phyloP scores from a whole-genome alignment of 2,797 vertebrate genomes.

The Phaenicophaeus curvirostris region DNA sequence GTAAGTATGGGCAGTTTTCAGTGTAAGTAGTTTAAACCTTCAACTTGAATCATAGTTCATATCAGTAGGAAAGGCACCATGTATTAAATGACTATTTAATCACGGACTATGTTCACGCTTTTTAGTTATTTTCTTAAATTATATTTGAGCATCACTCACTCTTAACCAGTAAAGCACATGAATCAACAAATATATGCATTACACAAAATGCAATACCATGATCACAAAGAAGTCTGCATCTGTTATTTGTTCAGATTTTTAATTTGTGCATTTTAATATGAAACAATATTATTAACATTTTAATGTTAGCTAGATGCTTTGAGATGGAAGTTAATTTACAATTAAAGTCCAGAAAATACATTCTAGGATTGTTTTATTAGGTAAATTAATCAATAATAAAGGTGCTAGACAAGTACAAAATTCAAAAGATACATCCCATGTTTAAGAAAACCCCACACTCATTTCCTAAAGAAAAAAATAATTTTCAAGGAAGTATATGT shows the following conservation, averaged over 20 bases:
- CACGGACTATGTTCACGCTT: not conserved
- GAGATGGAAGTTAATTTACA: not conserved
- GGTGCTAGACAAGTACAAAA: not conserved
- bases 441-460: accelerated
- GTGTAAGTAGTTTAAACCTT: not conserved
- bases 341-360: not conserved
- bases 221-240: not conserved
- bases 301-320: not conserved
- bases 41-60: not conserved
- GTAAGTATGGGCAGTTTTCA: not conserved
- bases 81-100: not conserved
- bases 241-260: not conserved
- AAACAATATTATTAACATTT: not conserved
- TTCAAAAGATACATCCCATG: not conserved
- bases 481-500: not conserved
- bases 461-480: not conserved
- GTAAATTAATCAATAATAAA: not conserved
- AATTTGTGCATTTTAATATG: not conserved
- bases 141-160: not conserved
- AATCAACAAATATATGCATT: not conserved
- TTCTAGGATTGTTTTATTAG: not conserved
- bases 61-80: not conserved
- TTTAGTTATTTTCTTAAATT: not conserved
- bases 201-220: not conserved
- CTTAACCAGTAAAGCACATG: not conserved